Evolutionary conservation across 2,888 invertebrate species (phyloP).

Genomic region (Silvanus unidentatus): DNA sequence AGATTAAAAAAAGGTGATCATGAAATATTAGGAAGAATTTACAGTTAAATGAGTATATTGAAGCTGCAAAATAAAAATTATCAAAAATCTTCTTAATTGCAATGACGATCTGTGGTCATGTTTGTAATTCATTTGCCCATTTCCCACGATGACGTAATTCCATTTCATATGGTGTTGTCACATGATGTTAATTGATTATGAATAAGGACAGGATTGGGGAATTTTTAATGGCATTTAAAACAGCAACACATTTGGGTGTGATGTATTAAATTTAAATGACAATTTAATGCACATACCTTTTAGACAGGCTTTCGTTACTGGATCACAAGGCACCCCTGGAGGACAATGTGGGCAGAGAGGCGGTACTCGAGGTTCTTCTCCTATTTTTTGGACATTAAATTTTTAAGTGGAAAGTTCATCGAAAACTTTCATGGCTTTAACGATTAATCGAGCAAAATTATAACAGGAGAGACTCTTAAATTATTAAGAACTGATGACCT

Average conservation of each 20-base stretch:
- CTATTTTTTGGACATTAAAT: constrained; percentile 13
- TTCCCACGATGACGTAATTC: constrained; percentile 18
- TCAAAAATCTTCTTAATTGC: not conserved
- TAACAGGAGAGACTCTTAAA: too few relatives aligned
- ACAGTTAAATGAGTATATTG: constrained; percentile 37
- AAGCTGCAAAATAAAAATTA: constrained; percentile 27
- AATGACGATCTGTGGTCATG: constrained; percentile 10
- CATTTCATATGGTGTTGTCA: constrained; percentile 31
- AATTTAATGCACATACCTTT: constrained; percentile 67
- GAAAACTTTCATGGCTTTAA: too few relatives aligned
- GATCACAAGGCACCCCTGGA: constrained; percentile 71
- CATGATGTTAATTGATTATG: constrained; percentile 1
- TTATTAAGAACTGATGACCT: too few relatives aligned
- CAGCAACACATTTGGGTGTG: constrained; percentile 40
- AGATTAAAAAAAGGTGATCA: constrained; percentile 17
- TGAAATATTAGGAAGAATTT: constrained; percentile 34
- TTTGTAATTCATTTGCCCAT: constrained; percentile 13
- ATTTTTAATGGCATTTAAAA: constrained; percentile 29
- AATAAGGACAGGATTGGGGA: not conserved
- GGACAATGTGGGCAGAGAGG: constrained; percentile 72
- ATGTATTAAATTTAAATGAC: constrained; percentile 3
- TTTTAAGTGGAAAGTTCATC: too few relatives aligned
- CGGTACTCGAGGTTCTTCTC: constrained; percentile 31
- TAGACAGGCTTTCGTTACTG: constrained; percentile 73
- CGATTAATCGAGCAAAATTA: too few relatives aligned